A percentile compares a stretch with the other conserved stretches of the same genome.
Evolutionary conservation across 1,140 invertebrate genomes (phyloP).

Genomic region (Hydropsyche tenuis): DNA sequence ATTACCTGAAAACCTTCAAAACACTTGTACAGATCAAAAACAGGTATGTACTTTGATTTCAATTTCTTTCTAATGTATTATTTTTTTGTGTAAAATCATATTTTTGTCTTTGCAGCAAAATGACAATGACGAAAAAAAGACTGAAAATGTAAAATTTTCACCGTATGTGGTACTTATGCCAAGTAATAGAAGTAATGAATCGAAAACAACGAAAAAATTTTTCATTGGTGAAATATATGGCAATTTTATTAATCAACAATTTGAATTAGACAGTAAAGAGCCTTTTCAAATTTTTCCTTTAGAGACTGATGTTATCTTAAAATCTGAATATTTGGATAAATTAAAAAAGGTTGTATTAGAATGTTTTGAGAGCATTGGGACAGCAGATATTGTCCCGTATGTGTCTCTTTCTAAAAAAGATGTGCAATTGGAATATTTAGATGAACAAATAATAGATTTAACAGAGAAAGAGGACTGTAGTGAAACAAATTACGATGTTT

Average conservation of each 20-base stretch:
- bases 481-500: too few relatives aligned
- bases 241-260: conserved; percentile 9
- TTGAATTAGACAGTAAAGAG: conserved; percentile 14
- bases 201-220: not conserved
- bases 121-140: not conserved
- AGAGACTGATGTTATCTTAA: not conserved
- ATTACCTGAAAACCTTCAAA: not conserved
- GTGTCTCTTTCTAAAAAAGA: not conserved
- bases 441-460: not conserved
- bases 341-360: not conserved
- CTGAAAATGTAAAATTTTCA: not conserved
- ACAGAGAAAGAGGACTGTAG: not conserved
- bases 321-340: not conserved
- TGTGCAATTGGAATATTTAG: not conserved
- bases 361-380: not conserved
- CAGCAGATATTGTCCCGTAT: not conserved
- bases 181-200: not conserved
- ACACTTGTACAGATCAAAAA: not conserved
- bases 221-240: conserved; percentile 6
- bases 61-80: not conserved
- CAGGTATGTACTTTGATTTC: not conserved
- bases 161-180: not conserved
- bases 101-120: not conserved
- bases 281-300: conserved; percentile 16
- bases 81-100: not conserved